Evolutionary conservation across 1,140 invertebrate species (phyloP).

Genomic region (Heliconius hewitsoni): DNA sequence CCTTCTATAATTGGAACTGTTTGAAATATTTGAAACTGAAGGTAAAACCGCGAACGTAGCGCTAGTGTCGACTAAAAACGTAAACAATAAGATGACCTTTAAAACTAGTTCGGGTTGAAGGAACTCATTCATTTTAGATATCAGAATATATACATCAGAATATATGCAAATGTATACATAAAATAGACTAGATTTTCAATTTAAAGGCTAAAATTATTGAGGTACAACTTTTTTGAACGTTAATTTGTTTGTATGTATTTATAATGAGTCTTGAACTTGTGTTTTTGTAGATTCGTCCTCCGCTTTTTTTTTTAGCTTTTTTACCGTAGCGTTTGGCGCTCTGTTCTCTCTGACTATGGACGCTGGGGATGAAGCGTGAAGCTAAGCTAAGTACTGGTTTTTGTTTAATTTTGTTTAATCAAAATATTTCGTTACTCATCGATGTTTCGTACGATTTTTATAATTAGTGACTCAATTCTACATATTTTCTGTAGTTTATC

Average conservation of each 20-base stretch:
- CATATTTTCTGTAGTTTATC: too few relatives aligned
- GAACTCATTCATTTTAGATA: constrained; percentile 4
- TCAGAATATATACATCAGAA: neutral
- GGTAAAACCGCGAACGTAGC: neutral
- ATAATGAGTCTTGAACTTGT: too few relatives aligned
- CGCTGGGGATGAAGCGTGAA: too few relatives aligned
- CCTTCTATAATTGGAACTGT: too few relatives aligned
- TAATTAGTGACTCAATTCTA: too few relatives aligned
- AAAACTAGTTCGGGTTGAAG: neutral
- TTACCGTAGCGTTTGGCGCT: too few relatives aligned
- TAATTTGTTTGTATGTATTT: too few relatives aligned
- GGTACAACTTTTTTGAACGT: neutral
- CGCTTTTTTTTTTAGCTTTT: too few relatives aligned
- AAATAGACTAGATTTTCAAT: neutral
- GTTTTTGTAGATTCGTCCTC: neutral
- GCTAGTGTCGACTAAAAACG: neutral
- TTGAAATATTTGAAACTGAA: neutral
- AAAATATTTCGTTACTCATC: neutral
- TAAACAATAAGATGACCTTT: constrained; percentile 7
- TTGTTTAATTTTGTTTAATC: too few relatives aligned
- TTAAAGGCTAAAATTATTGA: neutral
- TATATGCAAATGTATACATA: neutral
- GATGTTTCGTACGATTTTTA: too few relatives aligned
- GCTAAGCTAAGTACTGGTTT: too few relatives aligned
- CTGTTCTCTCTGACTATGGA: too few relatives aligned